Evolutionary conservation across 1,140 invertebrate genomes (phyloP).

Genomic region (Musca vetustissima): DNA sequence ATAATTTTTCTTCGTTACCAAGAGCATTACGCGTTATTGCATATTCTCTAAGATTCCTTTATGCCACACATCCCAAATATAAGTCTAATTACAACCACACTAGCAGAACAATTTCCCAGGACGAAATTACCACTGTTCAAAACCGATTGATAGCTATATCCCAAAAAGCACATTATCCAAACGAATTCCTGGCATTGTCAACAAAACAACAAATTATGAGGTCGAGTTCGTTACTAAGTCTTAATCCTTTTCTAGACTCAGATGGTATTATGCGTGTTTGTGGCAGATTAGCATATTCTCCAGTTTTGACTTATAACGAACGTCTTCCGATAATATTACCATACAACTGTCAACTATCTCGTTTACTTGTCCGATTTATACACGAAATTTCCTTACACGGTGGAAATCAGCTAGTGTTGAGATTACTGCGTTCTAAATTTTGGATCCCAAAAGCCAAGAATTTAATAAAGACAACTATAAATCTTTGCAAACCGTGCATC

Average conservation of each 20-base stretch:
- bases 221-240: background rate
- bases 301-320: too few relatives aligned
- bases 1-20: background rate
- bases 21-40: background rate
- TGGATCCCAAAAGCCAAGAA: background rate
- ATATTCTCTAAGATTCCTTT: background rate
- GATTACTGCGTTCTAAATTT: background rate
- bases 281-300: background rate
- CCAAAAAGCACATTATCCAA: too few relatives aligned
- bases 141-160: too few relatives aligned
- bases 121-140: too few relatives aligned
- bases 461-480: background rate
- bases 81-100: too few relatives aligned
- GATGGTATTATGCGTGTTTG: background rate
- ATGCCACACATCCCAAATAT: too few relatives aligned
- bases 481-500: background rate
- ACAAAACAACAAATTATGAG: background rate
- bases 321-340: too few relatives aligned
- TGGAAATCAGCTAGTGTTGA: background rate
- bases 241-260: background rate
- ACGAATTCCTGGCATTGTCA: too few relatives aligned
- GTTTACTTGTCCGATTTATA: background rate
- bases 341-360: too few relatives aligned
- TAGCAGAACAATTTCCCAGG: too few relatives aligned
- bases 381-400: background rate